Evolutionary conservation across 2,888 invertebrate genomes (phyloP), one percentile per base, ranked within the genome.

Genomic region (Anarsia innoxiella): DNA sequence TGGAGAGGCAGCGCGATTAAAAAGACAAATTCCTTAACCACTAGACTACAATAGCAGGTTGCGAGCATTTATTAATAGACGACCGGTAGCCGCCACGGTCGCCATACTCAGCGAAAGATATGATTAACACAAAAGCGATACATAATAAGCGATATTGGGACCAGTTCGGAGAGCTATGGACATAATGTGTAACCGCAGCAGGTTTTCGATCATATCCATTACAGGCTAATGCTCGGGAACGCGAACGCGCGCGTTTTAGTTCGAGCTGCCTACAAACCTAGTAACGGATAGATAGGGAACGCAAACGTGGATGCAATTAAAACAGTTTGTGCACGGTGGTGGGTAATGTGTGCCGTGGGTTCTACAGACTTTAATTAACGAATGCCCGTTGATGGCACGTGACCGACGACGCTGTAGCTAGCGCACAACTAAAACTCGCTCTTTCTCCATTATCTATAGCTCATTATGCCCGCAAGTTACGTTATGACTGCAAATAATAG

Each of bases 11-110:
- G 72, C 53, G 67, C 74, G 76, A 80, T 83, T 83, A 83, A 80
- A 84, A 83, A 83, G 80, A 83, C 84, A 83, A 83, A 83, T 83
- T 82, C 77, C 60, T 75, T 70, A 70, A 77, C 75, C 74, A 72
- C 73, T 66, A 66, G 66, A 78, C 63, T 64, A 82, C 84, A 84
- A 83, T 83, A 75, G 84, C 74, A 66, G 77, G 75, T 75, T 78
- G 71, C 59, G 59, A 65, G 74, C 70, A 74, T 76, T 77, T 83
- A 82, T 83, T 82, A 83, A 84, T 83, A 83, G 83, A 79, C 69
- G 73, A 75, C 78, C 79, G 75, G 83, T 83, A 82, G 80, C 78
- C 53, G 59, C 58, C 55, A 56, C 62, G 54, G 64, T 67, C 64
- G 66, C 77, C 74, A 68, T 80, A 73, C 70, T 64, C 60, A 76